Percentiles rank a stretch among this genome's conserved stretches.
Conservation (phyloP, 2,797 vertebrate genomes). For the Xenops minutus region DNA sequence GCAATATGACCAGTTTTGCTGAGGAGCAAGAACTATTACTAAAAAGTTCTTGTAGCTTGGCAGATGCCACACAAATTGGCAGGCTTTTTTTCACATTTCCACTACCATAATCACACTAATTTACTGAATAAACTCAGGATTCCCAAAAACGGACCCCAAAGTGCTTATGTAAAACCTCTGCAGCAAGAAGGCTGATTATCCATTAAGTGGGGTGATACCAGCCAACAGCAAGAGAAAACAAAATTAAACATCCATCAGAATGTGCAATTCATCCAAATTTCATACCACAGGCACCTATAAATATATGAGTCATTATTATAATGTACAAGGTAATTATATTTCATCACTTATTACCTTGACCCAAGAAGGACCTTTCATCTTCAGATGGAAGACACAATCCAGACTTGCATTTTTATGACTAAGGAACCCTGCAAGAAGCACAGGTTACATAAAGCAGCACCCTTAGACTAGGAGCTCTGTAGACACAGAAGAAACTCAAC, state of each 20-base stretch:
- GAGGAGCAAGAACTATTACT: neutral
- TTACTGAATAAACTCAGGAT: neutral
- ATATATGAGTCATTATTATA: constrained; percentile 62
- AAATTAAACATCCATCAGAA: constrained; percentile 57
- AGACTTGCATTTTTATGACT: constrained; percentile 28
- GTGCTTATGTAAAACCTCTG: constrained; percentile 37
- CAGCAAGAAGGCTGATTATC: constrained; percentile 34
- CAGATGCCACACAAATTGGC: neutral
- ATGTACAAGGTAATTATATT: constrained; percentile 57
- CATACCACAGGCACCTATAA: constrained; percentile 47
- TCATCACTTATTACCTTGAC: constrained; percentile 60
- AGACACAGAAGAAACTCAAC: neutral
- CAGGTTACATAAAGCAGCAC: neutral
- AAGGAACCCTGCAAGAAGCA: neutral
- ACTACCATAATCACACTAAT: neutral
- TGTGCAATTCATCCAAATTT: constrained; percentile 48
- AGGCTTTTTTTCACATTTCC: neutral
- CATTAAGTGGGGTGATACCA: constrained; percentile 30
- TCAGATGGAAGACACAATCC: constrained; percentile 31
- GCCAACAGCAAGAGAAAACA: constrained; percentile 56
- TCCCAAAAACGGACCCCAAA: neutral
- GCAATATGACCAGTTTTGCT: neutral
- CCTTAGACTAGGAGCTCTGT: neutral
- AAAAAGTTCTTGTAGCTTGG: neutral
- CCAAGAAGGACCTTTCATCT: constrained; percentile 12